Base-by-base conservation (phyloP, 2,797 vertebrate species). In the Esox lucius region DNA sequence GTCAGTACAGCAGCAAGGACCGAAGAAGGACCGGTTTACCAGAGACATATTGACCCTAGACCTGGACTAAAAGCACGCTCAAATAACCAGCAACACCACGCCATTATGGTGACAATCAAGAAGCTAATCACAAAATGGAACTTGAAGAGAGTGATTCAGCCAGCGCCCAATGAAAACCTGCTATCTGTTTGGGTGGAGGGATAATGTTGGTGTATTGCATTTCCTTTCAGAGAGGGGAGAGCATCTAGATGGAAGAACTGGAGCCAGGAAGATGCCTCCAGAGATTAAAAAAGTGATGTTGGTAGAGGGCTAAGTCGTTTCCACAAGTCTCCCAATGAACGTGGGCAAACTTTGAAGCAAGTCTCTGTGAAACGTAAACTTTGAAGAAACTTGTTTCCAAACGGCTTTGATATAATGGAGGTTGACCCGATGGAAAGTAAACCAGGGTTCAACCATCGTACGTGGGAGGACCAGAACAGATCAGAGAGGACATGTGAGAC, bases 341-440 rank as follows among this genome's bases (percentile, higher is more conserved):
- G 49, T 51, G 35, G 22, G 48, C 31, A 28, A 53, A 65, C 71
- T 81, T 78, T 72, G 74, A 78, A 80, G 71, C 75, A 51, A 68
- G 68, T 75, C 68, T 78, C 83, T 46, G 42, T 46, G 2, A 42
- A 77, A 77, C 49, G 16, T 67, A 16, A 61, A 48, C 78, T 83
- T 76, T 80, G 78, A 80, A 71, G 61, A 46, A 46, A 46, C 42
- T 75, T 64, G 75, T 82, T 51, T 73, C 73, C 70, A 76, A 39
- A 75, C 51, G 76, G 46, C 74, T 81, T 69, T 81, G 71, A 79
- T 67, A 49, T 71, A 48, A 68, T 66, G 66, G 75, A 71, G 75
- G 61, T 75, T 65, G 75, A 51, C 33, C 51, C n/a, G 51, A 31
- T 76, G 78, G 83, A 77, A 83, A 77, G 78, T 70, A 72, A 77